phyloP scores from a whole-genome alignment of 2,888 invertebrate genomes.

The Drosophila paranaensis region DNA sequence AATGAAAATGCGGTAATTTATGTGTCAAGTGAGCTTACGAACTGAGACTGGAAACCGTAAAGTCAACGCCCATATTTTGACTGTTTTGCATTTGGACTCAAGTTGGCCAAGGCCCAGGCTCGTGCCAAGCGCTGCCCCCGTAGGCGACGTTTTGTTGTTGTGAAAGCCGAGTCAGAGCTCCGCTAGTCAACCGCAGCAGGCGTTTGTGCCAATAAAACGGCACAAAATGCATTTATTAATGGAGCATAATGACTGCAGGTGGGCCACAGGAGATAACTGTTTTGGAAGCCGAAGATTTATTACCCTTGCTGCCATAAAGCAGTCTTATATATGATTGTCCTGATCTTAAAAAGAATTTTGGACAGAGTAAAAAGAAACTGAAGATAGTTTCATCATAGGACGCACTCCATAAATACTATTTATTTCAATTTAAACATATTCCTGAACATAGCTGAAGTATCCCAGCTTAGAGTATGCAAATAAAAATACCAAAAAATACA shows the following conservation, averaged over 20 bases:
- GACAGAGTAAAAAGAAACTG: background rate
- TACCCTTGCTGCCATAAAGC: background rate
- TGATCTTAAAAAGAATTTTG: too few relatives aligned
- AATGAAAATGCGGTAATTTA: conserved; percentile 54
- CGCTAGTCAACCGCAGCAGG: background rate
- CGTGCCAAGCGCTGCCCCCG: conserved; percentile 64
- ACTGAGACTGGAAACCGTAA: conserved; percentile 9
- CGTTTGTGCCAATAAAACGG: conserved; percentile 47
- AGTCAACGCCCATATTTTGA: conserved; percentile 47
- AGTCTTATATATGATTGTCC: too few relatives aligned
- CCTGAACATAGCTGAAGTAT: background rate
- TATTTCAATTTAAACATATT: background rate
- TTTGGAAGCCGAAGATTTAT: background rate
- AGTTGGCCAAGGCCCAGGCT: conserved; percentile 60
- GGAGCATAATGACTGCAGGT: conserved; percentile 69
- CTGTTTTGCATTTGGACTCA: conserved; percentile 60
- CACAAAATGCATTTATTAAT: conserved; percentile 72
- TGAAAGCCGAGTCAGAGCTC: conserved; percentile 61
- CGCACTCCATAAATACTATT: background rate
- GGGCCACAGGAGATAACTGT: conserved; percentile 42
- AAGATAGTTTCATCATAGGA: background rate
- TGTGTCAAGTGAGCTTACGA: conserved; percentile 54
- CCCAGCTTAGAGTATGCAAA: background rate
- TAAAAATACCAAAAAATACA: conserved; percentile 26
- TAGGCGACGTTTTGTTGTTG: conserved; percentile 60